phyloP scores from a whole-genome alignment of 2,113 vertebrate species.

The Circaetus gallicus region DNA sequence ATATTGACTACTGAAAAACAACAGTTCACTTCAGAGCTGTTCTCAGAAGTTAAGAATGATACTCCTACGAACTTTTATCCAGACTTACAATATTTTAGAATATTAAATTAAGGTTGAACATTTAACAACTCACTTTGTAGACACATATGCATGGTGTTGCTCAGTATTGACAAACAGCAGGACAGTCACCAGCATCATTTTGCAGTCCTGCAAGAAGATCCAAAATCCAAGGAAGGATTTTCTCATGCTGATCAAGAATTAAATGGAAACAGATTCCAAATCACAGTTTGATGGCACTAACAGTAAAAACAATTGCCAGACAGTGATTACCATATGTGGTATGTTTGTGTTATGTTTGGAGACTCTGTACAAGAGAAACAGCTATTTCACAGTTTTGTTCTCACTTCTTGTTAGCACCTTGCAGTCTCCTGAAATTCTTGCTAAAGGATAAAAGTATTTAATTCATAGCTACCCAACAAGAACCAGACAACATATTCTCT shows the following conservation, averaged over 20 bases:
- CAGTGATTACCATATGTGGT: background rate
- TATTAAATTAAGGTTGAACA: background rate
- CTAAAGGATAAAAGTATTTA: background rate
- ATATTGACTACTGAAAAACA: background rate
- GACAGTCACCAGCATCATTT: slow-evolving; percentile 77
- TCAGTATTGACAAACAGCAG: slow-evolving; percentile 78
- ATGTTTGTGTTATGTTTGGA: background rate
- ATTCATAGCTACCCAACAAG: background rate
- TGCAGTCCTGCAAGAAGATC: slow-evolving; percentile 75
- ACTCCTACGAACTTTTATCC: background rate
- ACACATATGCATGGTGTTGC: slow-evolving; percentile 80
- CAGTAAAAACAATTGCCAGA: slow-evolving; percentile 19
- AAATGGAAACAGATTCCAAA: background rate
- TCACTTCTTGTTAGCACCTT: background rate
- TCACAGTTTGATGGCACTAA: background rate
- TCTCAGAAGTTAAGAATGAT: background rate
- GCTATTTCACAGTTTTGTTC: slow-evolving; percentile 31
- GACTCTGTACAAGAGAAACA: background rate
- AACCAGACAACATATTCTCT: background rate
- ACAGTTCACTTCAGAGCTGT: background rate
- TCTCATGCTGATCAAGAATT: slow-evolving; percentile 68
- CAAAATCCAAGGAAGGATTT: slow-evolving; percentile 79
- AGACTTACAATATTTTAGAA: background rate
- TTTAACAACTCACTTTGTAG: slow-evolving; percentile 20
- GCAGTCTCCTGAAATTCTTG: background rate